These are phyloP conservation scores for Gymnorhina tibicen DNA, from an alignment of 2,113 vertebrate species.

Conservation along the genomic window DNA sequence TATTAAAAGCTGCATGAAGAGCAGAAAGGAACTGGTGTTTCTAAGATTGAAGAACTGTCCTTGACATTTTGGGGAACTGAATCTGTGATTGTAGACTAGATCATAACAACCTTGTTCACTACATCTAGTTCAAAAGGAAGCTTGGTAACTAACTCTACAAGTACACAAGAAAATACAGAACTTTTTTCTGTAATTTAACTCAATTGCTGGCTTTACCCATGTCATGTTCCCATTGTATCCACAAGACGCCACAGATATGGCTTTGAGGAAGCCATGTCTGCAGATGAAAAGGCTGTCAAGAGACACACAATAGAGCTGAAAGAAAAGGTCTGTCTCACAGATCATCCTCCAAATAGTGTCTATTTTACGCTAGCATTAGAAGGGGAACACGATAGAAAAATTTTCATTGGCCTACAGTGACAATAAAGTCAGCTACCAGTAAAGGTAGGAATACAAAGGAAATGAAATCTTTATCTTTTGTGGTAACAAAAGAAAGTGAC, in stretches of 20 bases:
- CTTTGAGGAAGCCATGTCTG: background rate
- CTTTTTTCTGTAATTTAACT: background rate
- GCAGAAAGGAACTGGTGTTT: background rate
- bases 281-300: background rate
- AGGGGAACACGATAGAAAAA: background rate
- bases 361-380: background rate
- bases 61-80: background rate
- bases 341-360: background rate
- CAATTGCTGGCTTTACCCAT: background rate
- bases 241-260: background rate
- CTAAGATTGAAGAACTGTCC: background rate
- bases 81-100: background rate
- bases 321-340: background rate
- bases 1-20: background rate
- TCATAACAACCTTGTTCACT: background rate
- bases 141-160: background rate
- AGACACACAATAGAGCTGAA: background rate
- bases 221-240: background rate
- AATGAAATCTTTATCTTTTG: background rate
- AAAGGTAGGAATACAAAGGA: background rate
- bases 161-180: background rate
- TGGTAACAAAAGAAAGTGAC: background rate
- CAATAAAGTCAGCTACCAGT: background rate
- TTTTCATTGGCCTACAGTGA: background rate
- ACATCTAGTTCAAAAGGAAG: background rate